A percentile compares a stretch with the other conserved stretches of the same genome.
These are phyloP conservation scores for Brachionus rubens DNA, from an alignment of 1,140 invertebrate genomes.

Conservation along the genomic window DNA sequence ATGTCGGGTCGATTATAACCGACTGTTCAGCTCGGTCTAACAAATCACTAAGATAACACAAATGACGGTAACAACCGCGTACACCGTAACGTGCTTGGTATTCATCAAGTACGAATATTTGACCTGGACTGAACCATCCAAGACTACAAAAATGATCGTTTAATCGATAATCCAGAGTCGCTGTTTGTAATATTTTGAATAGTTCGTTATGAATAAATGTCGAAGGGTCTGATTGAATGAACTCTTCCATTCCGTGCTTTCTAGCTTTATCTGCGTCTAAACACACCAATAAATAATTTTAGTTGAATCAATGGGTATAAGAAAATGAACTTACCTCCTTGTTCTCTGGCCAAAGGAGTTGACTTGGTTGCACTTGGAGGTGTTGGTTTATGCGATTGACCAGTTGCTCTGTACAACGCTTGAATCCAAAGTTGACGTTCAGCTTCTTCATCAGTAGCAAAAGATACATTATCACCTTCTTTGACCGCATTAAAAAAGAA, in stretches of 20 bases:
- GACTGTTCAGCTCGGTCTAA: conserved; percentile 90
- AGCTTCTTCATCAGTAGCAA: conserved; percentile 95
- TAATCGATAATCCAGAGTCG: conserved; percentile 88
- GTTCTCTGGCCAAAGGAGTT: not conserved
- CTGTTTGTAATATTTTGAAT: conserved; percentile 84
- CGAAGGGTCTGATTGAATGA: conserved; percentile 94
- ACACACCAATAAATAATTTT: conserved; percentile 4
- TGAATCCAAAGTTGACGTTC: conserved; percentile 95
- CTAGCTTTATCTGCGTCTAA: conserved; percentile 83
- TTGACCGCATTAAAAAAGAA: conserved; percentile 97
- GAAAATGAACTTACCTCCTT: conserved; percentile 63
- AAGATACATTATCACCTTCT: conserved; percentile 93
- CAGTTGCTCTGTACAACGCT: conserved; percentile 94
- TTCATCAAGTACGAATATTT: conserved; percentile 96
- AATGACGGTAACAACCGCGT: conserved; percentile 88
- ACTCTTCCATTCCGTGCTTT: conserved; percentile 99
- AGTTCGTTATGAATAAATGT: conserved; percentile 88
- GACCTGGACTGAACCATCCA: conserved; percentile 98
- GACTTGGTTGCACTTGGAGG: conserved; percentile 70
- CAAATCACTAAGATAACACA: conserved; percentile 91
- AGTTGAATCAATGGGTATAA: not conserved
- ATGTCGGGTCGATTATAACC: conserved; percentile 91
- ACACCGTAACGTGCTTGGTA: conserved; percentile 97
- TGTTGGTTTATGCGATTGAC: conserved; percentile 95
- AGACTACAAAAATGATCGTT: conserved; percentile 95